Conservation (phyloP, 2,797 vertebrate genomes). For the Anguilla obscura region DNA sequence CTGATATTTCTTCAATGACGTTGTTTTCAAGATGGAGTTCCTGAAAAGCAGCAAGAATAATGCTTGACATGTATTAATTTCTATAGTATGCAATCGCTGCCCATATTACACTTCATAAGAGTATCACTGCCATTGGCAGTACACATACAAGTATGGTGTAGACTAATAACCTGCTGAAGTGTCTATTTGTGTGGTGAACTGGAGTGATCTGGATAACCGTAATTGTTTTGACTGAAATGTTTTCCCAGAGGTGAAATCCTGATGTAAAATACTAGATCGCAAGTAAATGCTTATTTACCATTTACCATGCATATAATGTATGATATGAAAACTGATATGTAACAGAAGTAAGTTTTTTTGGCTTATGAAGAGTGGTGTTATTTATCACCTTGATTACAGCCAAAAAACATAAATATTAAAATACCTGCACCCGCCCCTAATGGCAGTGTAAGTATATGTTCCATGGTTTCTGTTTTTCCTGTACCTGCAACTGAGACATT, state of each 20-base stretch:
- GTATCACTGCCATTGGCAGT: background rate
- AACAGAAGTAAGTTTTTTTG: background rate
- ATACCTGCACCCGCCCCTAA: too few relatives aligned
- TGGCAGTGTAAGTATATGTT: too few relatives aligned
- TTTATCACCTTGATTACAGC: background rate
- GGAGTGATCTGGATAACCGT: slow-evolving; percentile 35
- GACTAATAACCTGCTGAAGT: slow-evolving; percentile 8
- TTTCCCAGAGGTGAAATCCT: slow-evolving; percentile 40
- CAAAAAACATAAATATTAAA: too few relatives aligned
- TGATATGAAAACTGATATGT: background rate
- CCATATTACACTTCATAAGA: background rate
- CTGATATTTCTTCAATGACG: slow-evolving; percentile 93
- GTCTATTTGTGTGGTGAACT: slow-evolving; percentile 19
- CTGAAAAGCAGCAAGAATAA: slow-evolving; percentile 61
- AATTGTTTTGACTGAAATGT: slow-evolving; percentile 34
- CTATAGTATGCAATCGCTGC: background rate
- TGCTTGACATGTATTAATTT: background rate
- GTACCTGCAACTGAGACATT: too few relatives aligned
- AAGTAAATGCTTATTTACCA: background rate
- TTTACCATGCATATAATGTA: background rate
- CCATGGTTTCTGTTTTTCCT: background rate
- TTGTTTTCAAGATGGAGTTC: slow-evolving; percentile 94
- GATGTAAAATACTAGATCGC: background rate
- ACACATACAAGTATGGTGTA: background rate
- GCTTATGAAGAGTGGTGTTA: background rate